A percentile compares a stretch with the other conserved stretches of the same genome.
These are phyloP conservation scores for Cochlearius cochlearius DNA, from an alignment of 2,113 vertebrate genomes.

Conservation along the genomic window DNA sequence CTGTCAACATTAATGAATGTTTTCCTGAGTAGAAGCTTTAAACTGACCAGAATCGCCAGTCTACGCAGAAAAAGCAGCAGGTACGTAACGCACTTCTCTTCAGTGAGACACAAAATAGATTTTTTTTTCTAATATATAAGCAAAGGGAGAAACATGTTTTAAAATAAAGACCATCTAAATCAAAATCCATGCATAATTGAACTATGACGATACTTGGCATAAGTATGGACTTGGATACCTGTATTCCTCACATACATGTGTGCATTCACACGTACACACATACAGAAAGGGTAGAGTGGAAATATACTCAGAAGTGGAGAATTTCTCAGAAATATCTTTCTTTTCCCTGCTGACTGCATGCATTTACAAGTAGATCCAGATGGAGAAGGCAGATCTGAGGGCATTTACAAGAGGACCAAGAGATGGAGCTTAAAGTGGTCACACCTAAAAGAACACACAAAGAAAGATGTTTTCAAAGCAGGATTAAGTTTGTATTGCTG, in stretches of 20 bases:
- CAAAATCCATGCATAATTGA: neutral
- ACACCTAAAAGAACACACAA: constrained; percentile 4
- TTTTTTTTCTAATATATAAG: neutral
- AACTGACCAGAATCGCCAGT: neutral
- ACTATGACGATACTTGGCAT: neutral
- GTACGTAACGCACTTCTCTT: neutral
- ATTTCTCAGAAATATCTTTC: neutral
- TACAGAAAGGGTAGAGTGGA: neutral
- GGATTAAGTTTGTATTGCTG: constrained; percentile 45
- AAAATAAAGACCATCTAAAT: neutral
- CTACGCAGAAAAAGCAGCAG: neutral
- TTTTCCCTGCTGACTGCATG: neutral
- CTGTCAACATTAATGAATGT: neutral
- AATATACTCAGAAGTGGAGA: neutral
- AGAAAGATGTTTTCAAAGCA: constrained; percentile 12
- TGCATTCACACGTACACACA: neutral
- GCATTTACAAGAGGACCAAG: neutral
- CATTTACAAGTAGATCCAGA: neutral
- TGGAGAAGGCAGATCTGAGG: neutral
- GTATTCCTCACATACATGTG: neutral
- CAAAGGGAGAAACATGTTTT: neutral
- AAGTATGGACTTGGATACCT: neutral
- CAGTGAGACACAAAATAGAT: neutral
- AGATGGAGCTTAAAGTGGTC: neutral
- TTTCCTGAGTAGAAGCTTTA: neutral